Evolutionary conservation across 1,140 invertebrate species (phyloP), one percentile per base, ranked within the genome.

Genomic region (Laupala kohalensis): DNA sequence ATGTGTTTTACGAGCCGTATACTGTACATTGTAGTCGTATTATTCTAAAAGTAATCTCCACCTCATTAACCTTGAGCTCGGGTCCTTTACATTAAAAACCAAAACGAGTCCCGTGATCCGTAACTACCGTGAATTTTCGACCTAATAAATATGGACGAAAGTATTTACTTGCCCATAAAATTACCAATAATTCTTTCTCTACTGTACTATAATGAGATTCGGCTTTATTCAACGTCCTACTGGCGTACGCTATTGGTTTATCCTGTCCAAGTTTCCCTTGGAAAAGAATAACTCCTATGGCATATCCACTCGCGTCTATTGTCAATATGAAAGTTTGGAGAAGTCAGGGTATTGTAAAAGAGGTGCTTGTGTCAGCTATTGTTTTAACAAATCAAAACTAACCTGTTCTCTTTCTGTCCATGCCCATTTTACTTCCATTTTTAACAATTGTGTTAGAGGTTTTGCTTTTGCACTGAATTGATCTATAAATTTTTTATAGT

Each of bases 1-100:
- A 73, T 83, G 83, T n/a, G 73, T 70, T 75, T 75, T 77, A 12
- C 81, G 80, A 9, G 74, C 76, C 77, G 80, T 81, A 71, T 83
- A 82, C 28, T 74, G 66, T 19, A 76, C 66, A 2, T 66, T 69
- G 28, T 76, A 76, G 0, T 76, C 69, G 19, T 71, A 75, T 72
- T 71, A 69, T 26, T 66, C 64, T 37, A 72, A 19, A 19, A 67
- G 67, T 67, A 72, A 25, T 24, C 70, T 71, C 74, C 74, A 75
- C 0, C 73, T 62, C 12, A 73, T 30, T n/a, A 75, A 71, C 29
- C 73, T 24, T 25, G 63, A 72, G 13, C 73, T 65, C 1, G 74
- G 73, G 25, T 73, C 70, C 71, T 76, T 74, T 26, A 76, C 68
- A 19, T 71, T 71, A 27, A 75, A 71, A 19, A 72, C n/a, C 64